phyloP scores from a whole-genome alignment of 2,797 vertebrate species.

The Pseudochromis fuscus region DNA sequence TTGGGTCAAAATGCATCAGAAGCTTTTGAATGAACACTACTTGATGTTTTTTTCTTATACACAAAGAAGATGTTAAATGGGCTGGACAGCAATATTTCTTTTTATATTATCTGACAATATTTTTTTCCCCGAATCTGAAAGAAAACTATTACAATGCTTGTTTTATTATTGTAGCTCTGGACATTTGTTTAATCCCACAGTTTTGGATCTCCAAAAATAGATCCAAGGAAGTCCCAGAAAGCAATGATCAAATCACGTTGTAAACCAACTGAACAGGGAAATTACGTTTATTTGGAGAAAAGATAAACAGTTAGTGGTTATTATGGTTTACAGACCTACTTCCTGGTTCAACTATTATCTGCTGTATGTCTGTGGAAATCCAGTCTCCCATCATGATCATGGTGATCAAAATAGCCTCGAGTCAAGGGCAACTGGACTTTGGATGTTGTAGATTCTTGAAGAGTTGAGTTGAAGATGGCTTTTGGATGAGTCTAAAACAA shows the following conservation, averaged over 20 bases:
- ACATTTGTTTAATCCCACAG: neutral
- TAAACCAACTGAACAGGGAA: neutral
- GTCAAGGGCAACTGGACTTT: no score
- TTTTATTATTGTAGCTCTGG: neutral
- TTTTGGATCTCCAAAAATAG: conserved; percentile 1
- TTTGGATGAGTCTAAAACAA: no score
- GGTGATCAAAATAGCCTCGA: no score
- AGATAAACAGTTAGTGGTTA: no score
- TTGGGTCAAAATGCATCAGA: neutral
- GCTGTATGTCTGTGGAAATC: neutral
- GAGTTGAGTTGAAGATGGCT: no score
- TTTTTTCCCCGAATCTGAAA: neutral
- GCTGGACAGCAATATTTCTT: neutral
- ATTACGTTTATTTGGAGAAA: no score
- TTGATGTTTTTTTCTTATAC: neutral
- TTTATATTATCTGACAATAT: no score
- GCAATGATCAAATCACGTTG: neutral
- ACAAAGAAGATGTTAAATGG: neutral
- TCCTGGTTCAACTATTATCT: neutral
- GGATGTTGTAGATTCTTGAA: no score
- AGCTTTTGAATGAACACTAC: conserved; percentile 18
- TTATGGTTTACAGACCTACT: no score
- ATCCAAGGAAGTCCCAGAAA: neutral
- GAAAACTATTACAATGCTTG: neutral
- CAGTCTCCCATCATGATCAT: no score